These are phyloP conservation scores for Aegithalos caudatus DNA, from an alignment of 2,113 vertebrate species.

Conservation along the genomic window DNA sequence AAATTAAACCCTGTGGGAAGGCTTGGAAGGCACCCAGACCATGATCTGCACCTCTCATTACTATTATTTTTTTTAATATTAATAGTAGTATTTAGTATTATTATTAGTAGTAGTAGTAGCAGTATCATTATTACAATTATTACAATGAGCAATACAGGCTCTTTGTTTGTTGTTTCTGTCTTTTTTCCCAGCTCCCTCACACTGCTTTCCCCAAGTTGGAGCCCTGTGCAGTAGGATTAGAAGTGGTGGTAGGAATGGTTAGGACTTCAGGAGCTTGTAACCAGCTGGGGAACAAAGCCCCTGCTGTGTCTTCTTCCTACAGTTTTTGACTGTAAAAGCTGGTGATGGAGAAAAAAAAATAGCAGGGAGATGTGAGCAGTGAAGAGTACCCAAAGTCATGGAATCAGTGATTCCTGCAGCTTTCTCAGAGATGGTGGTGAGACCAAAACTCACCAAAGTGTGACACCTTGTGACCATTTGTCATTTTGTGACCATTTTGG, in stretches of 20 bases:
- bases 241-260: neutral
- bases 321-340: neutral
- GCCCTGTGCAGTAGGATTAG: neutral
- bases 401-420: neutral
- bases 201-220: neutral
- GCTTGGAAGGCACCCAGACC: neutral
- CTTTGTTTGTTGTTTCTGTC: neutral
- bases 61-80: no score
- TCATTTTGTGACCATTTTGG: neutral
- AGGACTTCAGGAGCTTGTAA: neutral
- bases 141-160: neutral
- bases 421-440: neutral
- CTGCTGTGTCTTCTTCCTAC: fast-evolving
- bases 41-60: neutral
- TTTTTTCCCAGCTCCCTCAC: neutral
- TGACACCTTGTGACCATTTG: no score
- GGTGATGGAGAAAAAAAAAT: neutral
- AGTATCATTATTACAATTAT: neutral
- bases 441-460: neutral
- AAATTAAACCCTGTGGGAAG: neutral
- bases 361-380: neutral
- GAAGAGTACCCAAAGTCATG: neutral
- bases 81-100: no score
- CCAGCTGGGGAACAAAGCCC: neutral
- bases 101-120: no score